Base-by-base conservation (phyloP, 2,797 vertebrate species). In the Betta splendens region DNA sequence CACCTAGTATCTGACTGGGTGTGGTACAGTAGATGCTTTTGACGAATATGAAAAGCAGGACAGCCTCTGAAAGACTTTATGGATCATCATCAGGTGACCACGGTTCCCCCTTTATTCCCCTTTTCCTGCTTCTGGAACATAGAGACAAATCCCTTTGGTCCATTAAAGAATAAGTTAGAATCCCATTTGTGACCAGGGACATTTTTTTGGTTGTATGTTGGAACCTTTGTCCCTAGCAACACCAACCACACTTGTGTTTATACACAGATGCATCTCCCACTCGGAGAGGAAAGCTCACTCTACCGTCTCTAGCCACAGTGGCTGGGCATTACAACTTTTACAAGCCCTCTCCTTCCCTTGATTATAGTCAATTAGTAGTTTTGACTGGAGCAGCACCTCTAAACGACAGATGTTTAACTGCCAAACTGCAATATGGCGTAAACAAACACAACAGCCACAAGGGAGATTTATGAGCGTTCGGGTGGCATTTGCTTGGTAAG, bases 331-430 rank as follows among this genome's bases (percentile, higher is more conserved):
- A 44, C 50, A 43, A 51, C 26, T 67, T 80, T 83, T 65, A 75
- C 67, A 79, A 76, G 73, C 26, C 51, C 43, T 18, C 46, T 43
- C 42, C 49, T 57, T 44, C 32, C 42, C 64, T 46, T 46, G 6
- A 72, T 75, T 66, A 72, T 23, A 75, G 32, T 45, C 59, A 67
- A 61, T 80, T 64, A 58, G 71, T 54, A 72, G 72, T 64, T 73
- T 58, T 46, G 54, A 64, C 36, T 43, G 29, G 28, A 64, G 76
- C 38, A 50, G 59, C 36, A 53, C 46, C 36, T 58, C 12, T 64
- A 57, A 74, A 45, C 1, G 15, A 58, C 0, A 47, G 6, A 11
- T 58, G 38, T 73, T 74, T 42, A 49, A 57, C 57, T 23, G 5
- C 33, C 22, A 51, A n/a, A 16, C 44, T 26, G 36, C 1, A 69